These are phyloP conservation scores for Strongylocentrotus purpuratus DNA, from an alignment of 35 echinoderm and acorn worm genomes.

Conservation along the genomic window DNA sequence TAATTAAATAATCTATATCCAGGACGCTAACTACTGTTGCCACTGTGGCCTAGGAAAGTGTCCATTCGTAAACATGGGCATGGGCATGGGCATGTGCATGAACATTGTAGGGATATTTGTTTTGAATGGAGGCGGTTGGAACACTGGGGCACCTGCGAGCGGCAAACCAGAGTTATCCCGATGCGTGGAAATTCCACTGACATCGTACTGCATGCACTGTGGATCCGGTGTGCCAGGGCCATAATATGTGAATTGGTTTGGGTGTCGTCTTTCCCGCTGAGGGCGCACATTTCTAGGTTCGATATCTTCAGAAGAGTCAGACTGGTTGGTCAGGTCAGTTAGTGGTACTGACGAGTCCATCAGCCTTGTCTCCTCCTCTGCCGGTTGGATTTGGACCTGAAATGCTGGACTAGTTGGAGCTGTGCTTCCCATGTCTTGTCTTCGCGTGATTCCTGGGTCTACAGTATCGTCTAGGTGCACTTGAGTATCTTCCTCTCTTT, in stretches of 20 bases:
- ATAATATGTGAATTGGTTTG: slow-evolving; percentile 51
- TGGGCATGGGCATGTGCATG: too few relatives aligned
- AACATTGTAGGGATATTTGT: too few relatives aligned
- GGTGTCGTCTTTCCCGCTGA: background rate
- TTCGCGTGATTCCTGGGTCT: background rate
- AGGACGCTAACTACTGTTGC: too few relatives aligned
- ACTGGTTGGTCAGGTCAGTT: background rate
- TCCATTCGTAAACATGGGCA: too few relatives aligned
- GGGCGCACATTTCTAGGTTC: background rate
- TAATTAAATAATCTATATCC: too few relatives aligned
- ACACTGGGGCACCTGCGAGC: too few relatives aligned
- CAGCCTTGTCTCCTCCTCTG: background rate
- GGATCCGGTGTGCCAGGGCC: slow-evolving; percentile 24
- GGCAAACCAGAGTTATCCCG: background rate
- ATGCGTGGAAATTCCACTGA: background rate
- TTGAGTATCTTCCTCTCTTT: background rate
- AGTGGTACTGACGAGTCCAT: too few relatives aligned
- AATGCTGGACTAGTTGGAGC: background rate
- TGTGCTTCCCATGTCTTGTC: background rate
- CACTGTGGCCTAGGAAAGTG: too few relatives aligned
- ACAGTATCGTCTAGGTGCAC: background rate
- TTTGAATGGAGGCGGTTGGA: too few relatives aligned
- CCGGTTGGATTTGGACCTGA: background rate
- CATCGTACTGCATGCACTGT: too few relatives aligned
- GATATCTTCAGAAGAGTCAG: background rate